Conservation (phyloP, 1,140 invertebrate species). For the Rhyzopertha dominica region DNA sequence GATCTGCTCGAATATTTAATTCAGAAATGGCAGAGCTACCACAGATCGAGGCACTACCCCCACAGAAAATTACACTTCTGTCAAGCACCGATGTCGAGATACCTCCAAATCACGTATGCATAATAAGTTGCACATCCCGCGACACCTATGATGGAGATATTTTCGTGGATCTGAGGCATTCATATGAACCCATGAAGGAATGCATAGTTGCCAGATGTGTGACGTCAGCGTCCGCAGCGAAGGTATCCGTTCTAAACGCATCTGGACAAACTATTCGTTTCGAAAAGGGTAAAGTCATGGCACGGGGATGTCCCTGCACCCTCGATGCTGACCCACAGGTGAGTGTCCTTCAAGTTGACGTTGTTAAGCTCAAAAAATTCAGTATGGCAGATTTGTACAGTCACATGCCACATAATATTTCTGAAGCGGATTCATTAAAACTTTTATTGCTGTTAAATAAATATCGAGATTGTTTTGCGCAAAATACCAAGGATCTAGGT, state of each 20-base stretch:
- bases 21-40: constrained; percentile 9
- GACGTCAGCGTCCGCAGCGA: neutral
- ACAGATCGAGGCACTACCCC: constrained; percentile 17
- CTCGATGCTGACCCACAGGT: constrained; percentile 33
- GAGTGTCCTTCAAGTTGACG: no score
- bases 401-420: no score
- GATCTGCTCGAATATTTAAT: constrained; percentile 16
- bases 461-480: constrained; percentile 5
- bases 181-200: constrained; percentile 2
- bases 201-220: constrained; percentile 6
- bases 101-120: constrained; percentile 7
- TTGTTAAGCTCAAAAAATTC: constrained; percentile 49
- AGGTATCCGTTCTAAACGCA: constrained; percentile 5
- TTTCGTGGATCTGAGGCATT: constrained; percentile 1
- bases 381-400: constrained; percentile 33
- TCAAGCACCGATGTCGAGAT: constrained; percentile 16
- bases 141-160: constrained; percentile 5
- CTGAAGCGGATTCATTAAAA: no score
- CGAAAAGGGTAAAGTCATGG: neutral
- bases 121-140: neutral
- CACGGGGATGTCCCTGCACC: constrained; percentile 1
- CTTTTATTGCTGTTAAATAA: constrained; percentile 2
- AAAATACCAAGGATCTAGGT: neutral
- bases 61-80: constrained; percentile 13
- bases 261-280: neutral